Evolutionary conservation across 2,888 invertebrate genomes (phyloP).

Genomic region (Polyploca ridens): DNA sequence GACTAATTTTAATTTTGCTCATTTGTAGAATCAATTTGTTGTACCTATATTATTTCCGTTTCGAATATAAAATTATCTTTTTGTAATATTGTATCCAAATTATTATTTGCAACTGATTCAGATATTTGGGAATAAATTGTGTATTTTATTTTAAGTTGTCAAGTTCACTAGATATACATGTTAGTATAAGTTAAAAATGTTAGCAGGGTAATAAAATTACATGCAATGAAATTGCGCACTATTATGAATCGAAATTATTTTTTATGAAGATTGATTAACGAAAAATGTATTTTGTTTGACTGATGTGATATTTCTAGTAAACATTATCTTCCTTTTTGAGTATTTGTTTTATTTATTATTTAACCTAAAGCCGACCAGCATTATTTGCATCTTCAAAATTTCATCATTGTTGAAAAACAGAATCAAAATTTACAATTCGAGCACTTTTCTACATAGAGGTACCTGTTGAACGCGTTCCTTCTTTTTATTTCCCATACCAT

Average conservation of each 20-base stretch:
- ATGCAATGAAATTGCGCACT: not conserved
- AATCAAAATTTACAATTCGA: not conserved
- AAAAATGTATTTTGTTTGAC: not conserved
- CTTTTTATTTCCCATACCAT: constrained; percentile 68
- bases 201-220: not conserved
- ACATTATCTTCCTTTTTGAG: not conserved
- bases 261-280: not conserved
- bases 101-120: not conserved
- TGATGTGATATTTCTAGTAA: not conserved
- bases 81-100: not conserved
- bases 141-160: not conserved
- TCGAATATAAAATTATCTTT: not conserved
- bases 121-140: not conserved
- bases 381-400: not conserved
- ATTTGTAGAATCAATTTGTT: not conserved
- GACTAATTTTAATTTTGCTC: not conserved
- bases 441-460: constrained; percentile 55
- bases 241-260: not conserved
- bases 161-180: not conserved
- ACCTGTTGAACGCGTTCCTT: constrained; percentile 77
- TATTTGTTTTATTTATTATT: not conserved
- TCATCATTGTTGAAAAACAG: not conserved
- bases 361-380: not conserved
- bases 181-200: not conserved
- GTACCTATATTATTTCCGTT: not conserved